Evolutionary conservation across 2,797 vertebrate species (phyloP).

Genomic region (Oryzias sinensis): DNA sequence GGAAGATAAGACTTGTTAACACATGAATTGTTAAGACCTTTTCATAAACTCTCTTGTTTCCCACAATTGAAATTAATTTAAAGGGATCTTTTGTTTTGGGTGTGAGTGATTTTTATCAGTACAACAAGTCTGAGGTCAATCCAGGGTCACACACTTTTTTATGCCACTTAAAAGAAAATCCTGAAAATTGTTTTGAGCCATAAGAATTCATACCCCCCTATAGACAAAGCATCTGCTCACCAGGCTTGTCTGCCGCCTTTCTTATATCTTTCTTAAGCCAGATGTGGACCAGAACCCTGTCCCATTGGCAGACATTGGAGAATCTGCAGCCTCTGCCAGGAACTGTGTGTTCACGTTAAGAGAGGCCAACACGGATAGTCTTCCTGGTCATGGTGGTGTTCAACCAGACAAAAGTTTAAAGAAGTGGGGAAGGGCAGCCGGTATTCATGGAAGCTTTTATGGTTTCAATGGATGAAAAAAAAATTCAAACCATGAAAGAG

Average conservation of each 20-base stretch:
- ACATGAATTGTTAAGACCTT: too few species aligned
- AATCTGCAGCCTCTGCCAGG: slow-evolving; percentile 45
- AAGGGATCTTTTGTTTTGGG: too few species aligned
- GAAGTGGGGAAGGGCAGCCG: background rate
- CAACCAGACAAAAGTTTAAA: slow-evolving; percentile 4
- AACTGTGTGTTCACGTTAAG: slow-evolving; percentile 45
- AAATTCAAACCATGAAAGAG: too few species aligned
- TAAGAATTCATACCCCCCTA: slow-evolving; percentile 7
- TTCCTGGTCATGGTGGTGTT: slow-evolving; percentile 2
- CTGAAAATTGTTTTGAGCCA: slow-evolving; percentile 13
- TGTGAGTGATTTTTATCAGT: slow-evolving; percentile 1
- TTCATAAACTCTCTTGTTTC: background rate
- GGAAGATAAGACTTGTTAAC: too few species aligned
- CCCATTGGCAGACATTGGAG: slow-evolving; percentile 51
- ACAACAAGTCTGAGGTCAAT: slow-evolving; percentile 29
- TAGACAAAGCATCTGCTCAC: slow-evolving; percentile 52
- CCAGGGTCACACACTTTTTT: slow-evolving; percentile 37
- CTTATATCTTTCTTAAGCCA: slow-evolving; percentile 26
- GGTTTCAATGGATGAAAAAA: too few species aligned
- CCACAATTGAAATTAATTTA: background rate
- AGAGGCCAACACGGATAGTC: slow-evolving; percentile 17
- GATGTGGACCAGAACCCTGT: slow-evolving; percentile 36
- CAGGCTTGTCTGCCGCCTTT: slow-evolving; percentile 43
- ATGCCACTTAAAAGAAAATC: slow-evolving; percentile 14
- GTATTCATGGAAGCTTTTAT: background rate